Evolutionary conservation across 2,797 vertebrate genomes (phyloP), one percentile per base, ranked within the genome.

Genomic region (Alca torda): DNA sequence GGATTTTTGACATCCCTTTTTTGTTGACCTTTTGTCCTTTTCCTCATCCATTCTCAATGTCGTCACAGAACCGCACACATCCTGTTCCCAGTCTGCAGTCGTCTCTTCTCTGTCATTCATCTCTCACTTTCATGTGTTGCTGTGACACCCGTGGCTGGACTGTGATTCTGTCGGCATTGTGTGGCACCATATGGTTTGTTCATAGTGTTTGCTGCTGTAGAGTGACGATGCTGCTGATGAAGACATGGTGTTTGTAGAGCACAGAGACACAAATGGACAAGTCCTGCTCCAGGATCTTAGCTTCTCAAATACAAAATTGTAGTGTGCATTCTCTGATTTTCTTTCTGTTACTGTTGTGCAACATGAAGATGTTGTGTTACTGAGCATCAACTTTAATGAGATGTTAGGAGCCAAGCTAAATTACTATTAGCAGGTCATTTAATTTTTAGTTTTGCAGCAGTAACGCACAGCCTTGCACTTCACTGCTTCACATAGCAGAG

Each of bases 1-100:
- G 95, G 94, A 96, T 96, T 97, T 97, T 96, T 97, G 96, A 51
- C 97, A 96, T 96, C 96, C 96, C 94, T 97, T 96, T 96, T 96
- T 93, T 83, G 94, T 96, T 96, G 96, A 95, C 85, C 76, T 83
- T 33, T 89, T 94, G 73, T 96, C 90, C 88, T 95, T 94, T 48
- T 89, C 92, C 76, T 86, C 92, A 87, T 70, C 90, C 93, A 78
- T 97, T 75, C 88, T 76, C 92, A 37, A 31, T 39, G 91, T 77
- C 95, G 94, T 72, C 96, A 46, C 95, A 90, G 90, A 85, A 72
- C 35, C 12, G 1, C 94, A 80, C 77, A 57, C 90, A 74, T 92
- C 89, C 84, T 0, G 63, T 73, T 75, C 73, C 87, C 87, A 16
- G 46, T 69, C 90, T 75, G 86, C 89, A n/a, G 82, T 25, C 7